Evolutionary conservation across 2,888 invertebrate species (phyloP), one percentile per base, ranked within the genome.

Genomic region (Allacma fusca): DNA sequence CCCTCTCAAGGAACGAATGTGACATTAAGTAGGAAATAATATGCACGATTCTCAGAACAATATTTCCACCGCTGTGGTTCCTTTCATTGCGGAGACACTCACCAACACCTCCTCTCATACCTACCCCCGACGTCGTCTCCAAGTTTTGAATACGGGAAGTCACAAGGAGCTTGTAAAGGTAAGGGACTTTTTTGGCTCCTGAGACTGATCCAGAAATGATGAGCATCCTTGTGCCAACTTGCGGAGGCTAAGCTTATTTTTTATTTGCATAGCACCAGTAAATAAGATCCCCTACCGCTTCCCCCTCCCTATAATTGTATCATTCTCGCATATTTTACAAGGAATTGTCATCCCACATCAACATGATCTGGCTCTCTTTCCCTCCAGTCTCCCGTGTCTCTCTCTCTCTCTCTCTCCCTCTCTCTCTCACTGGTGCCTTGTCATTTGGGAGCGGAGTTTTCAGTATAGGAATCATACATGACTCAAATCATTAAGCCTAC

Each of bases 1-100:
- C n/a, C 50, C 50, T n/a, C 16, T 2, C 2, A 5, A 50, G 34
- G 34, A 50, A 50, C 19, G 19, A 50, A 50, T 50, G 50, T 50
- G 50, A 50, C 50, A 50, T 50, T 50, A 50, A 50, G 50, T 50
- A 50, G 50, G 50, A 50, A 50, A 50, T 50, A 50, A 50, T 50
- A 50, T 50, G 50, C 50, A n/a, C 50, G 2, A 50, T 16, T 50
- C 19, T 50, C 50, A 50, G 16, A 16, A 50, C 50, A 50, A 50
- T 50, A 50, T 50, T 50, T n/a, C 9, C 5, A 50, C 50, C 50
- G 16, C 5, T 50, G 19, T 50, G 19, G 16, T n/a, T 12, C 40
- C 13, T 13, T 40, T 13, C n/a, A 13, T 12, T 50, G 2, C 19
- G 16, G 4, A 50, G 1, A 16, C 19, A 50, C 50, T 12, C n/a